Percentiles rank a stretch among this genome's conserved stretches.
Evolutionary conservation across 2,888 invertebrate genomes (phyloP).

Genomic region (Papilio elwesi): DNA sequence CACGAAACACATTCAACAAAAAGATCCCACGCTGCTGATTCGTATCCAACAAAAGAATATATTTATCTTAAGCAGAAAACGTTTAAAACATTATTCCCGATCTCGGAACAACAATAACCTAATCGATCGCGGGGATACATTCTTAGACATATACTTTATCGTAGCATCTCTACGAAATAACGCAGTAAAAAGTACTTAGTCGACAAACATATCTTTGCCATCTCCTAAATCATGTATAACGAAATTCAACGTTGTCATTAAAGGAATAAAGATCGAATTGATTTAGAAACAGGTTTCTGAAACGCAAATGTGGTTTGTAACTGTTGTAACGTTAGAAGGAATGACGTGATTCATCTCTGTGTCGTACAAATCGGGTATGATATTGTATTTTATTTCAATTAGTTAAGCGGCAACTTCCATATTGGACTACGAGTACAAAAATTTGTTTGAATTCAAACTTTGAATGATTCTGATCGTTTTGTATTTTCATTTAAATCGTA

Average conservation of each 20-base stretch:
- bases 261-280: slow-evolving; percentile 54
- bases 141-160: slow-evolving; percentile 70
- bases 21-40: slow-evolving; percentile 58
- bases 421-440: slow-evolving; percentile 59
- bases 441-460: slow-evolving; percentile 48
- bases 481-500: neutral
- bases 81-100: slow-evolving; percentile 63
- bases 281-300: slow-evolving; percentile 48
- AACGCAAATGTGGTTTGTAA: slow-evolving; percentile 58
- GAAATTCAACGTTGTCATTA: slow-evolving; percentile 49
- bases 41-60: slow-evolving; percentile 60
- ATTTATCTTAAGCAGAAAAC: slow-evolving; percentile 70
- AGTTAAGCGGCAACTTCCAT: slow-evolving; percentile 69
- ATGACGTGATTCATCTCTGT: slow-evolving; percentile 72
- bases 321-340: slow-evolving; percentile 71
- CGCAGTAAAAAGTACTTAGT: slow-evolving; percentile 72
- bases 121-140: slow-evolving; percentile 68
- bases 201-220: slow-evolving; percentile 45
- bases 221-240: slow-evolving; percentile 44
- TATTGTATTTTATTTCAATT: slow-evolving; percentile 79
- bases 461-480: slow-evolving; percentile 21
- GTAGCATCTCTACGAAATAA: slow-evolving; percentile 71
- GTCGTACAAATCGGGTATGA: slow-evolving; percentile 70
- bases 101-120: slow-evolving; percentile 66
- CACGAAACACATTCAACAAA: slow-evolving; percentile 39